phyloP scores from a whole-genome alignment of 1,140 invertebrate species.

The Trichomalopsis sarcophagae region DNA sequence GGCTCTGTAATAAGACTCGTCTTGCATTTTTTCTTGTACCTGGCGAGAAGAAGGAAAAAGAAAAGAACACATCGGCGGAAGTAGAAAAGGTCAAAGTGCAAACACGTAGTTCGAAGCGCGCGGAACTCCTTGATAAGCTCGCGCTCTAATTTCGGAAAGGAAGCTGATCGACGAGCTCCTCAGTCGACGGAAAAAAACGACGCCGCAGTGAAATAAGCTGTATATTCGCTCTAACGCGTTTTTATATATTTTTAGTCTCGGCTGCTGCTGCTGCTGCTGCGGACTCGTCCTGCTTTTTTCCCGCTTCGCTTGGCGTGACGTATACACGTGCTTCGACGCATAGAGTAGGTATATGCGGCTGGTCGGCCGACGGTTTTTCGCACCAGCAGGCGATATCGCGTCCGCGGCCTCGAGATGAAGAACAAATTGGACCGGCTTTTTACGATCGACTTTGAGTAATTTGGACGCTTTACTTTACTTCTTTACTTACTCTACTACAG shows the following conservation, averaged over 20 bases:
- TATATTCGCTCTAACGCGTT: background rate
- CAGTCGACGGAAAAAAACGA: background rate
- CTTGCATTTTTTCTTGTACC: no score
- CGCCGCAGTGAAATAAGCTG: background rate
- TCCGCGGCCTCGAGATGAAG: background rate
- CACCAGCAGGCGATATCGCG: background rate
- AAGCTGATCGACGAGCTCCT: background rate
- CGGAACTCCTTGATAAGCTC: background rate
- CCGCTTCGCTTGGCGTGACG: background rate
- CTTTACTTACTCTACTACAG: no score
- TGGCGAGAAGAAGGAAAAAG: background rate
- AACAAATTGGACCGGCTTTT: constrained; percentile 21
- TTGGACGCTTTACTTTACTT: background rate
- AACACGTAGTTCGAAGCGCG: background rate
- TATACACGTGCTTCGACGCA: background rate
- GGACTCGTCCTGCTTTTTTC: background rate
- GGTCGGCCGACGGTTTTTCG: background rate
- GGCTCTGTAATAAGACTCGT: background rate
- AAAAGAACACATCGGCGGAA: background rate
- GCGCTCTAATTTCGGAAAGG: constrained; percentile 16
- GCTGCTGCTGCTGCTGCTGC: background rate
- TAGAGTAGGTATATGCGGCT: background rate
- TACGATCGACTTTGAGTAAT: background rate
- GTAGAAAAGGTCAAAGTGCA: background rate
- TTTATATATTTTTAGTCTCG: no score